Evolutionary conservation across 2,113 vertebrate species (phyloP), one percentile per base, ranked within the genome.

Genomic region (Arvicanthis niloticus): DNA sequence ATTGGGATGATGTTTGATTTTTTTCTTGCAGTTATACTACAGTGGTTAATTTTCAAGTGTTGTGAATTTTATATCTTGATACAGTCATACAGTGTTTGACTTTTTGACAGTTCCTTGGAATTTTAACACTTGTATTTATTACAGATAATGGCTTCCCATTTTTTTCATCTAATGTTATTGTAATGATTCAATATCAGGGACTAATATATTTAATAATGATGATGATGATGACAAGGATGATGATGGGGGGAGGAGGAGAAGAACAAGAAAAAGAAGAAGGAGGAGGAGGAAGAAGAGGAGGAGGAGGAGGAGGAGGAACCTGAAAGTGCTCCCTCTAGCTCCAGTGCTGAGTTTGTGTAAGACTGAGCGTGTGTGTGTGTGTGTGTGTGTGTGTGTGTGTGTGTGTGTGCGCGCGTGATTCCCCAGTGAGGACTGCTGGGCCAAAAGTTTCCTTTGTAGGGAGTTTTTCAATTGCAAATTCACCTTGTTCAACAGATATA

Each of bases 381-480:
- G 37, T 40, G 68, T 72, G 65, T 40, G 40, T 76, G 48, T 88
- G 65, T 70, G 37, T 40, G 68, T n/a, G 65, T 40, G 40, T 77
- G 48, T 88, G 65, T 70, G 37, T 40, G 37, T 72, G 29, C 34
- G 26, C 70, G 40, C 82, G 84, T 82, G 70, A 40, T 45, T 89
- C 70, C 60, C 77, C 58, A 91, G 58, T 21, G 45, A 91, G 73
- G 48, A 19, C 19, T 40, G 11, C 58, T 53, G 91, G 31, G 60
- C 92, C 84, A 84, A 84, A 26, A 89, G 24, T 45, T 72, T 84
- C 42, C 84, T 94, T 84, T 89, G 84, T 60, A 45, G 77, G 60
- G 34, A 72, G 34, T 29, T 53, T 77, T 96, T 89, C 51, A 70
- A 94, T 84, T 92, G 76, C 85, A 91, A 75, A 45, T 53, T 76